Evolutionary conservation across 2,888 invertebrate species (phyloP), one percentile per base, ranked within the genome.

Genomic region (Dryococelus australis): DNA sequence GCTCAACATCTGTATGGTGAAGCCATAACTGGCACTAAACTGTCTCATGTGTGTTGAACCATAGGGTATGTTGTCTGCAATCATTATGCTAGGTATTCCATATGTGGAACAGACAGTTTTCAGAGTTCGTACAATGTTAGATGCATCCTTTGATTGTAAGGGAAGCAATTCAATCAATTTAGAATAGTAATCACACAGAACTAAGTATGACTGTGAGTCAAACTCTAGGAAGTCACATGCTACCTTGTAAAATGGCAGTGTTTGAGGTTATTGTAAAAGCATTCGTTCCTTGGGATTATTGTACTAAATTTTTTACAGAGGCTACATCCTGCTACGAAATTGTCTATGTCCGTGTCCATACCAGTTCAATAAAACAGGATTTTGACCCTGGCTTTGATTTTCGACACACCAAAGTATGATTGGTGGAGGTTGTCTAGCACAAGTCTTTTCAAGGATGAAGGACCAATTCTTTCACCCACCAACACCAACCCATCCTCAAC

Each of bases 401-500:
- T 65, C 24, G 20, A 13, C 65, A 65, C 24, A 9, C 65, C 65
- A 65, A 65, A 65, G 24, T 65, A 16, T 20, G 65, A 65, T 20
- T 65, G 65, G 24, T 65, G 65, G 65, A 65, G 20, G 24, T 65
- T 65, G 16, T 20, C 24, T 65, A 65, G 24, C 20, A 65, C 65
- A 13, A 20, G 65, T 65, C 24, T 65, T 65, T 65, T 65, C 5
- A 65, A 24, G 20, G 65, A 13, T 65, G 24, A 8, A 16, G 20
- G 65, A 24, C 8, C 65, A 5, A 65, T 65, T 65, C 65, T 65
- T 20, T 65, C 65, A 65, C 65, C 65, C 65, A 65, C 4, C 8
- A 65, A 65, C 16, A 65, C 65, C 65, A 65, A 65, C 65, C 65
- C 65, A 65, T 65, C 65, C 24, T 65, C 65, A 65, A 65, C 65